Base-by-base conservation (phyloP, 1,140 invertebrate genomes). In the Drosophila yakuba region DNA sequence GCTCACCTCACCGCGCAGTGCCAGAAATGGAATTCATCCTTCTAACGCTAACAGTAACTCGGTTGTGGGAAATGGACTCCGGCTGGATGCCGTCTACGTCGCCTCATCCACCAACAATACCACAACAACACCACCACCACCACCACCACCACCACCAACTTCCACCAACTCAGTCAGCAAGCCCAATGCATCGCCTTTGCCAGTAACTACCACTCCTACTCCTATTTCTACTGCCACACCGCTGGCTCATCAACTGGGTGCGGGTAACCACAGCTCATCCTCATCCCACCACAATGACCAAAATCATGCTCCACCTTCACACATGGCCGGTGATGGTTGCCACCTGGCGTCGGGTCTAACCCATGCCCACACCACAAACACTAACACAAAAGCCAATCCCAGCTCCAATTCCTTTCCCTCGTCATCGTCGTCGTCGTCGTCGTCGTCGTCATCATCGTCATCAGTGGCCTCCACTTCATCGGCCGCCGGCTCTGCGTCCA, bases 151-250 rank as follows among this genome's bases (percentile, higher is more conserved):
- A 50, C 64, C 25, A 63, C 66, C 41, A 67, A 44, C 62, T 69
- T 51, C 50, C 48, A 54, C 62, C 41, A 58, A 28, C 36, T 32
- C 56, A 41, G 39, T 41, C 39, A 59, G 35, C 59, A 52, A 62
- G 59, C 61, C 61, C 71, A 88, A 68, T 56, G 67, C 78, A 72
- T 76, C 83, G 71, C 73, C 73, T 78, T 36, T 86, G 80, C 84
- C 85, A 90, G 90, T 91, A 91, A 91, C 90, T 91, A 91, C 89
- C 85, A 84, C 89, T 91, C 74, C 88, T 91, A 76, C 80, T 91
- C 80, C 88, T 91, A 81, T 82, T 74, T 88, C 89, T 74, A 83
- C 69, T 83, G 66, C 80, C 57, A 69, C 64, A 28, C 28, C 56
- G 20, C 67, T 83, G 76, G 64, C 66, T 76, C 80, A 84, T 74